Evolutionary conservation across 2,888 invertebrate species (phyloP).

Genomic region (Volucella zonaria): DNA sequence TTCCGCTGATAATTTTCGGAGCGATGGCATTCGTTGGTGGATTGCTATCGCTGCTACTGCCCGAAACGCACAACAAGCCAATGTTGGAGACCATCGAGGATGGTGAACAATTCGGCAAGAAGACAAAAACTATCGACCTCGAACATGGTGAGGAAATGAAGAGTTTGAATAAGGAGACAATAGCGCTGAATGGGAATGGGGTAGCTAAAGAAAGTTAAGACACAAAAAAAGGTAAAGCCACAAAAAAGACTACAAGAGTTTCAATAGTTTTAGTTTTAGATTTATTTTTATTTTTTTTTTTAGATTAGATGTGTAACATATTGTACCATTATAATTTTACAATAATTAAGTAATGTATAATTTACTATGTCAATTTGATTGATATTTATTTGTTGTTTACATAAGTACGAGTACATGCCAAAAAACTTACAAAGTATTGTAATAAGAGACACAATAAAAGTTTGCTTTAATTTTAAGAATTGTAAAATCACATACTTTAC

Average conservation of each 20-base stretch:
- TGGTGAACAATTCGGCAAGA: conserved; percentile 87
- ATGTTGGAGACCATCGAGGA: conserved; percentile 92
- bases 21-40: conserved; percentile 88
- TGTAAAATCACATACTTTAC: not conserved
- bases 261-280: not conserved
- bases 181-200: conserved; percentile 41
- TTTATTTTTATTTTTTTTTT: conserved; percentile 1
- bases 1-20: conserved; percentile 90
- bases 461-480: not conserved
- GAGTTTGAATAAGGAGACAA: conserved; percentile 46
- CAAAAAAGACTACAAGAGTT: not conserved
- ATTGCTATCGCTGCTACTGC: conserved; percentile 87
- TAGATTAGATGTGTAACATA: conserved; percentile 32
- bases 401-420: conserved; percentile 12
- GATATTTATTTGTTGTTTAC: conserved; percentile 9
- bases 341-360: too few species aligned
- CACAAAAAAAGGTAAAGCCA: too few species aligned
- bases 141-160: conserved; percentile 73
- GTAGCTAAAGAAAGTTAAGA: conserved; percentile 48
- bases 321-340: too few species aligned
- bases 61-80: conserved; percentile 90
- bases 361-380: not conserved
- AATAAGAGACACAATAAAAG: conserved; percentile 3
- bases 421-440: conserved; percentile 1
- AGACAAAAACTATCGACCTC: conserved; percentile 69